phyloP scores from a whole-genome alignment of 2,888 invertebrate species.

The Drosophila maculinotata region DNA sequence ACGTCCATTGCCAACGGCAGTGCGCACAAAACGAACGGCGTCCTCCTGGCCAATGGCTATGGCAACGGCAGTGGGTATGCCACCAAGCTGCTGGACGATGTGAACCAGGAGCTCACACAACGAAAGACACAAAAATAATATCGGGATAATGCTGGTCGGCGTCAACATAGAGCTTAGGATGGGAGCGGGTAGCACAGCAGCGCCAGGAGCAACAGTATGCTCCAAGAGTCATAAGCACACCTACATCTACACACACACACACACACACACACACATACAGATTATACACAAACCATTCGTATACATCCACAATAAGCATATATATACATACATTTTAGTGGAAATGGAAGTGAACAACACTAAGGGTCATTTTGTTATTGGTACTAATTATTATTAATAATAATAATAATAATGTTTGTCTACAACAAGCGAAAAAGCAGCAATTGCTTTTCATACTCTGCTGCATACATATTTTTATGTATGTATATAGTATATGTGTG shows the following conservation, averaged over 20 bases:
- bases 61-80: constrained; percentile 63
- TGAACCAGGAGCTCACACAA: constrained; percentile 83
- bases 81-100: constrained; percentile 72
- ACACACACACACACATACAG: constrained; percentile 26
- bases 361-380: constrained; percentile 44
- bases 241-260: constrained; percentile 24
- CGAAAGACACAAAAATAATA: constrained; percentile 85
- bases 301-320: constrained; percentile 41
- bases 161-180: constrained; percentile 67
- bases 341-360: constrained; percentile 22
- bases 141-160: constrained; percentile 71
- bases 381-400: constrained; percentile 43
- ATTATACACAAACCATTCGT: constrained; percentile 29
- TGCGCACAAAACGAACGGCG: constrained; percentile 72
- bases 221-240: constrained; percentile 63
- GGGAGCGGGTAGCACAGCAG: constrained; percentile 30
- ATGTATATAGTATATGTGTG: constrained; percentile 20
- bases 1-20: constrained; percentile 66
- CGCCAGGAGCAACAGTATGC: constrained; percentile 58
- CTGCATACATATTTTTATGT: constrained; percentile 20
- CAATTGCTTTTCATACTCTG: constrained; percentile 24
- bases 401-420: constrained; percentile 22
- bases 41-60: constrained; percentile 77
- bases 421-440: constrained; percentile 5
- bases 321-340: constrained; percentile 36